These are phyloP conservation scores for Triops cancriformis DNA, from an alignment of 1,140 invertebrate genomes.

Conservation along the genomic window DNA sequence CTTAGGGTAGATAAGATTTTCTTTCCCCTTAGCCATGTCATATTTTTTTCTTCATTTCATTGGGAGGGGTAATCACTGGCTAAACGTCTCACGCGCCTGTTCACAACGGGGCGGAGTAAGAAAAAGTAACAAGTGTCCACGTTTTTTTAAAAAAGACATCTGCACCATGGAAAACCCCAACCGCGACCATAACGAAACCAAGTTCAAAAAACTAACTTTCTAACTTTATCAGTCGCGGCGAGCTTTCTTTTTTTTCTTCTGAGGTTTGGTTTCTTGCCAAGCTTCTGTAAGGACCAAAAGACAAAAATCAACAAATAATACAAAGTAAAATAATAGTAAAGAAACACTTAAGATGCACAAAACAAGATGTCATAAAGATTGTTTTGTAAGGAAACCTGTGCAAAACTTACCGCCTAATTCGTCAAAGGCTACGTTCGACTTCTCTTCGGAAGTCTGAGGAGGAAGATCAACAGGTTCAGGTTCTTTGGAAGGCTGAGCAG, in stretches of 20 bases:
- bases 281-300: neutral
- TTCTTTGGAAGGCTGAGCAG: neutral
- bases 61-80: neutral
- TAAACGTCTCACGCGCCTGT: neutral
- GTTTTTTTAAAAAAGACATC: no score
- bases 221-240: conserved; percentile 21
- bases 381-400: no score
- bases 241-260: conserved; percentile 24
- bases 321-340: neutral
- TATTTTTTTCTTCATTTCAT: neutral
- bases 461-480: neutral
- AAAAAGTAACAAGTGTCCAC: no score
- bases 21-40: neutral
- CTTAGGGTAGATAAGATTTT: neutral
- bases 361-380: neutral
- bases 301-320: neutral
- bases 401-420: conserved; percentile 13
- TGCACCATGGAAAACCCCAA: no score
- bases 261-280: conserved; percentile 10
- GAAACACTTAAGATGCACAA: neutral
- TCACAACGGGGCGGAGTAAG: no score
- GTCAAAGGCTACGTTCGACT: conserved; percentile 16
- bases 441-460: neutral
- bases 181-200: no score
- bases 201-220: neutral